Evolutionary conservation across 2,888 invertebrate genomes (phyloP).

Genomic region (Drosophila prostipennis): DNA sequence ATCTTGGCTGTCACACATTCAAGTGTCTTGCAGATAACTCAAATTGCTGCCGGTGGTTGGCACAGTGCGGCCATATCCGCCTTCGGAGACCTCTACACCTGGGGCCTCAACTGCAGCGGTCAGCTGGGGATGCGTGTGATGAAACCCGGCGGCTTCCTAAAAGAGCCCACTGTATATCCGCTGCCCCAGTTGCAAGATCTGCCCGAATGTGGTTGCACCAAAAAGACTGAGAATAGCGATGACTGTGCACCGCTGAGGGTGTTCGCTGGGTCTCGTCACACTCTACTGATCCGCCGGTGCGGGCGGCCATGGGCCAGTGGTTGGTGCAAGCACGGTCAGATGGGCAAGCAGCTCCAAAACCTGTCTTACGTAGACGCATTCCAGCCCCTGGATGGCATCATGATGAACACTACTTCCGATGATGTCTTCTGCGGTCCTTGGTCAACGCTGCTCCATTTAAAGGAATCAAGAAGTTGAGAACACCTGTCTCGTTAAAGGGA

Average conservation of each 20-base stretch:
- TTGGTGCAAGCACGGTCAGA: slow-evolving; percentile 92
- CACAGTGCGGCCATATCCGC: slow-evolving; percentile 92
- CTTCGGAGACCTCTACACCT: slow-evolving; percentile 92
- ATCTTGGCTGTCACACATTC: slow-evolving; percentile 1
- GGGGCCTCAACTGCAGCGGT: slow-evolving; percentile 96
- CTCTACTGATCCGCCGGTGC: slow-evolving; percentile 88
- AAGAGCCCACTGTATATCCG: slow-evolving; percentile 80
- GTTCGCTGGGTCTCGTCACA: slow-evolving; percentile 91
- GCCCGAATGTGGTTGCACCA: slow-evolving; percentile 36
- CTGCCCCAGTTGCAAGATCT: slow-evolving; percentile 82
- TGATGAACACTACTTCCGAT: slow-evolving; percentile 35
- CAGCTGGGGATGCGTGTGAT: slow-evolving; percentile 89
- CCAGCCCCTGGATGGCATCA: slow-evolving; percentile 62
- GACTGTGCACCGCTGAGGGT: slow-evolving; percentile 85
- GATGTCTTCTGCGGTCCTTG: slow-evolving; percentile 85
- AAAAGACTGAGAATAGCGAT: background rate
- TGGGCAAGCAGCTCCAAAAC: slow-evolving; percentile 83
- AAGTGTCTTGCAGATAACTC: slow-evolving; percentile 84
- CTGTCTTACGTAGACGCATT: slow-evolving; percentile 60
- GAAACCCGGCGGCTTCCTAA: slow-evolving; percentile 68
- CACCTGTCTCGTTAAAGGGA: background rate
- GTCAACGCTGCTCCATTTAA: slow-evolving; percentile 80
- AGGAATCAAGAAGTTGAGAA: background rate
- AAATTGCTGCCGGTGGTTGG: slow-evolving; percentile 94
- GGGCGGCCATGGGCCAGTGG: slow-evolving; percentile 90